Evolutionary conservation across 2,797 vertebrate species (phyloP).

Genomic region (Myripristis murdjan): DNA sequence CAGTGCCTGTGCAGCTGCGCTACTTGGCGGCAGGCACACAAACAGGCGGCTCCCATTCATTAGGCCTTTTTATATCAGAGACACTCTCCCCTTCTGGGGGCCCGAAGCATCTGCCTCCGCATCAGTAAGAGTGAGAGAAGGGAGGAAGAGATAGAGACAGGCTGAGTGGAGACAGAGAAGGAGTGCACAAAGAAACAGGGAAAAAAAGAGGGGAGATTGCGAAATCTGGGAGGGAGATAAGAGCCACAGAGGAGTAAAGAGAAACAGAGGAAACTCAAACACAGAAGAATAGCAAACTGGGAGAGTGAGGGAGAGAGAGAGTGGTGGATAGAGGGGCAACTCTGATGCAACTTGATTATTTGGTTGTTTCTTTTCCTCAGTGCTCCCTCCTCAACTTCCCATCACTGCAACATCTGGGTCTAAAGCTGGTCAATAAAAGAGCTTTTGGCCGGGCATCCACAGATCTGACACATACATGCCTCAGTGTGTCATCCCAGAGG

Average conservation of each 20-base stretch:
- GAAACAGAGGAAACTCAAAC: constrained; percentile 45
- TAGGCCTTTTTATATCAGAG: constrained; percentile 83
- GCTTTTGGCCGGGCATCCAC: constrained; percentile 64
- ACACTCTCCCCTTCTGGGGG: constrained; percentile 79
- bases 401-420: constrained; percentile 82
- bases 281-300: constrained; percentile 38
- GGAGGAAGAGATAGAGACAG: constrained; percentile 15
- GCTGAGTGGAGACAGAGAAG: constrained; percentile 50
- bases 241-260: constrained; percentile 37
- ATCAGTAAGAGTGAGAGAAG: constrained; percentile 58
- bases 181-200: constrained; percentile 24
- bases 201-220: constrained; percentile 57
- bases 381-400: constrained; percentile 67
- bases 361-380: constrained; percentile 58
- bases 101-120: constrained; percentile 83
- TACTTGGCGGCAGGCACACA: constrained; percentile 80
- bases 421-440: constrained; percentile 75
- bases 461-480: constrained; percentile 55
- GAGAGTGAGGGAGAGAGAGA: constrained; percentile 30
- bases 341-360: constrained; percentile 63
- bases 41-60: constrained; percentile 85
- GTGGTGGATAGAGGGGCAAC: constrained; percentile 39
- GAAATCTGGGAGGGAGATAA: constrained; percentile 63
- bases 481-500: constrained; percentile 47
- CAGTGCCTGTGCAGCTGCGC: constrained; percentile 80